phyloP scores from a whole-genome alignment of 2,113 vertebrate genomes.

The Xerus inauris region DNA sequence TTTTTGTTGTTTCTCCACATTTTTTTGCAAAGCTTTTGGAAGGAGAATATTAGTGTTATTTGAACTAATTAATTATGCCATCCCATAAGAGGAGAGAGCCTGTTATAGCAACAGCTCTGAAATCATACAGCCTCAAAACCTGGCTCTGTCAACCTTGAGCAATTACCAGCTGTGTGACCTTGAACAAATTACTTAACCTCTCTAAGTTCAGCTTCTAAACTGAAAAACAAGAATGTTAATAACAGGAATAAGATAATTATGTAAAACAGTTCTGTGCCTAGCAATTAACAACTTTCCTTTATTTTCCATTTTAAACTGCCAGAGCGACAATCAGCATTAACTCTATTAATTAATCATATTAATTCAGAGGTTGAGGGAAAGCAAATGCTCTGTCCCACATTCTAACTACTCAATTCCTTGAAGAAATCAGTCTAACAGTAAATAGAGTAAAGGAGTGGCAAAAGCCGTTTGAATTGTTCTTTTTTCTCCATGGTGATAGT shows the following conservation, averaged over 20 bases:
- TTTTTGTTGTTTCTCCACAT: not conserved
- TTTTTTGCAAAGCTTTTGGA: slow-evolving; percentile 38
- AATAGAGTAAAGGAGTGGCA: not conserved
- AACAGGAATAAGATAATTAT: slow-evolving; percentile 39
- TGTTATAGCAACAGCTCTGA: not conserved
- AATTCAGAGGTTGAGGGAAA: slow-evolving; percentile 11
- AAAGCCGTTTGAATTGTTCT: not conserved
- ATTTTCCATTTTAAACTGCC: slow-evolving; percentile 38
- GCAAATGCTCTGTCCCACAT: not conserved
- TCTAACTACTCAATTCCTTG: not conserved
- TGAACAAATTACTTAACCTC: slow-evolving; percentile 63
- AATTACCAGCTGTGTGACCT: slow-evolving; percentile 45
- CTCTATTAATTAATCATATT: slow-evolving; percentile 47
- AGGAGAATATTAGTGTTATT: not conserved
- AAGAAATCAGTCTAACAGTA: not conserved
- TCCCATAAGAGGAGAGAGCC: not conserved
- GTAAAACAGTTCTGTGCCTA: slow-evolving; percentile 40
- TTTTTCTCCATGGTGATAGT: slow-evolving; percentile 14
- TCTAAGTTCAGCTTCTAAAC: slow-evolving; percentile 35
- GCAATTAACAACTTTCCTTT: not conserved
- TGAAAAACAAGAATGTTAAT: slow-evolving; percentile 49
- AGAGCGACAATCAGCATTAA: slow-evolving; percentile 48
- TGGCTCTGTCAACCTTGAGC: not conserved
- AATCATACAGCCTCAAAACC: not conserved
- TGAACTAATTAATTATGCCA: not conserved